These are phyloP conservation scores for Channa maculata DNA, from an alignment of 2,113 vertebrate species.

Conservation along the genomic window DNA sequence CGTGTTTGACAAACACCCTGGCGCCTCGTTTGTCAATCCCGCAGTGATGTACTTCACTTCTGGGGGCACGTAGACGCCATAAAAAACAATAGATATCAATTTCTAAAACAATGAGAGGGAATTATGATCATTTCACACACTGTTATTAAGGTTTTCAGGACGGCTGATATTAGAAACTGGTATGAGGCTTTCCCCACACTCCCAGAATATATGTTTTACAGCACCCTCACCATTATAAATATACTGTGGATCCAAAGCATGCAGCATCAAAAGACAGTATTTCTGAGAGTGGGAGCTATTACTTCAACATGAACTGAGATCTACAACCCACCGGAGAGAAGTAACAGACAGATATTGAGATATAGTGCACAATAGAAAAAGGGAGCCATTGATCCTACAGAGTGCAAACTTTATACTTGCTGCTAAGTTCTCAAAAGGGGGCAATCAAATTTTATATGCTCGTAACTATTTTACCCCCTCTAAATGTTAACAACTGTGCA, in stretches of 20 bases:
- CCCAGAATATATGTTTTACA: conserved; percentile 53
- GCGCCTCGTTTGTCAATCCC: conserved; percentile 62
- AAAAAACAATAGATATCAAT: conserved; percentile 48
- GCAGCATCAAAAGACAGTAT: conserved; percentile 65
- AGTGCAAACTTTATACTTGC: conserved; percentile 81
- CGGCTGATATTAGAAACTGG: conserved; percentile 27
- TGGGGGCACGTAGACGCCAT: conserved; percentile 36
- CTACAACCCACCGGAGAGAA: conserved; percentile 68
- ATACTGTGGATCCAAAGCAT: conserved; percentile 46
- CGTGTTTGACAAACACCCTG: conserved; percentile 63
- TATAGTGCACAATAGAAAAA: conserved; percentile 78
- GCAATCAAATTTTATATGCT: conserved; percentile 83
- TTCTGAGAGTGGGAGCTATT: conserved; percentile 63
- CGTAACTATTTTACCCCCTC: conserved; percentile 80
- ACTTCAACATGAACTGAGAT: conserved; percentile 69
- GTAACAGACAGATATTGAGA: conserved; percentile 66
- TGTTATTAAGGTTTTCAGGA: conserved; percentile 30
- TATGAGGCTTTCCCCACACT: conserved; percentile 16
- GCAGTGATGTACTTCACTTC: conserved; percentile 43
- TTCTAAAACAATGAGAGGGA: conserved; percentile 53
- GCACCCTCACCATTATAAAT: conserved; percentile 46
- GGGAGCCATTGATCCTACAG: conserved; percentile 74
- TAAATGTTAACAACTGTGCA: conserved; percentile 83
- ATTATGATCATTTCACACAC: conserved; percentile 58
- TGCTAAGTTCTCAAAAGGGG: conserved; percentile 81